Base-by-base conservation (phyloP, 2,113 vertebrate genomes). In the Athene noctua region DNA sequence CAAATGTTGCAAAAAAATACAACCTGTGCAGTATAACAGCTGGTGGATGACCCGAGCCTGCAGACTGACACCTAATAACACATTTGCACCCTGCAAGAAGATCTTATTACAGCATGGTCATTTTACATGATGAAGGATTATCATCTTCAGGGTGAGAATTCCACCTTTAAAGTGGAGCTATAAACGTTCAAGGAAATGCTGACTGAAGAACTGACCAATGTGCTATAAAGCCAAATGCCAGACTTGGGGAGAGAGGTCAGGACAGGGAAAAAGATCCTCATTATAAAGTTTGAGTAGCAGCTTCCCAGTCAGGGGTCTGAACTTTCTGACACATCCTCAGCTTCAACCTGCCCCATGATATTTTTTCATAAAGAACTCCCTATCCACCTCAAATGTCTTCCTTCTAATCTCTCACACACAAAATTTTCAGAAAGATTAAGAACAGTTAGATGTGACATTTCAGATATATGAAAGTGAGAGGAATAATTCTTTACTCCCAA, bases 1-100 rank as follows among this genome's bases (percentile, higher is more conserved):
- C 97, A 98, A 98, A 98, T 98, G 98, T 98, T 98, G 93, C 97
- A 97, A 95, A 95, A 97, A 97, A 97, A 96, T 94, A 97, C 97
- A 98, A 96, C 96, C 96, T 97, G 96, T 67, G 68, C 94, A 94
- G 95, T 83, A 27, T 95, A 95, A 85, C 97, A 98, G 98, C 97
- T 97, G 98, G 97, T 57, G 36, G n/a, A 87, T 96, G 97, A 98
- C 97, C 97, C 12, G 52, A 68, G 92, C 82, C 95, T 86, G 34
- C 62, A 81, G 96, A 90, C 95, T 85, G 96, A 97, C 97, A 95
- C 92, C 87, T 42, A 92, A 97, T 97, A 97, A 96, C 94, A 97
- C 90, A 96, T 94, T 96, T 94, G 79, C 95, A 96, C 96, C 88
- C 46, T 58, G 86, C 92, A 87, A 96, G 95, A 96, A 94, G 95